Conservation (phyloP, 2,888 invertebrate species). For the Rhyacophila evoluta region DNA sequence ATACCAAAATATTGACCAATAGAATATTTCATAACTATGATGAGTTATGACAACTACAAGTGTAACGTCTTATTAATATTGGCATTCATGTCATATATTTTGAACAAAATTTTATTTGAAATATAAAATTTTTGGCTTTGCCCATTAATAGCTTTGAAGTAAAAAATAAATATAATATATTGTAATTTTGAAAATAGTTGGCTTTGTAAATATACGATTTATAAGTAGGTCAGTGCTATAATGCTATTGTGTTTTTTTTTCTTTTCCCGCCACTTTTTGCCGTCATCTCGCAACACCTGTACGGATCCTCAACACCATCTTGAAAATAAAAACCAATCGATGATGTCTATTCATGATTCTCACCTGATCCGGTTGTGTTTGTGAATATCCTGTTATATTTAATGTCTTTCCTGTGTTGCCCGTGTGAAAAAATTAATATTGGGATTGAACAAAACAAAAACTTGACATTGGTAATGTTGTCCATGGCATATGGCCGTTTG, state of each 20-base stretch:
- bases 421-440: conserved; percentile 12
- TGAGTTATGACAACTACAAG: too few relatives aligned
- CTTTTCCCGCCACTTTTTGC: conserved; percentile 49
- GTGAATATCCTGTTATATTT: background rate
- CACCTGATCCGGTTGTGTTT: conserved; percentile 2
- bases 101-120: too few relatives aligned
- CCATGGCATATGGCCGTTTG: background rate
- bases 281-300: conserved; percentile 29
- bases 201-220: conserved; percentile 22
- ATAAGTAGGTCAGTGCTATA: conserved; percentile 28
- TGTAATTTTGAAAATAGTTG: conserved; percentile 15
- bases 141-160: too few relatives aligned
- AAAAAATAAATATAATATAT: background rate
- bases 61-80: too few relatives aligned
- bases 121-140: too few relatives aligned
- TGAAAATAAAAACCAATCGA: background rate
- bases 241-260: conserved; percentile 48
- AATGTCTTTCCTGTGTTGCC: background rate
- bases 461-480: background rate
- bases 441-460: background rate
- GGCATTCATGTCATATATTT: too few relatives aligned
- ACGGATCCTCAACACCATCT: conserved; percentile 29
- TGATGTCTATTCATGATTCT: background rate
- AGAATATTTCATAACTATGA: too few relatives aligned
- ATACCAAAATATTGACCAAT: too few relatives aligned